These are phyloP conservation scores for Phrynocephalus vlangalii DNA, from an alignment of 2,797 vertebrate species.

Conservation along the genomic window DNA sequence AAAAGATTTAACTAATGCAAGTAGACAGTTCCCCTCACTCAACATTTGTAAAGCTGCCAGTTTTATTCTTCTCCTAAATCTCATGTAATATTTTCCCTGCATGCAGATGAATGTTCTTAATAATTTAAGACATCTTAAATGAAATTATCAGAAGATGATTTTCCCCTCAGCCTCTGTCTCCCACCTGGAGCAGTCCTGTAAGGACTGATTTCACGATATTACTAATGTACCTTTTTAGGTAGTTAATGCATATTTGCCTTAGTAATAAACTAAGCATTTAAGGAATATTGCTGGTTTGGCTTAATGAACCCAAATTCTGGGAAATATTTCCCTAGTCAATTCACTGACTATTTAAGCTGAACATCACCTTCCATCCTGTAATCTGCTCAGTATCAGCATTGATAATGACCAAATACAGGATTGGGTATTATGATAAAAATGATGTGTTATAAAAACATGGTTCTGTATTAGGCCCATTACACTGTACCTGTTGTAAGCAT, in stretches of 20 bases:
- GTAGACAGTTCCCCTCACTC: not conserved
- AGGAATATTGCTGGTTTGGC: conserved; percentile 56
- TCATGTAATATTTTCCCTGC: not conserved
- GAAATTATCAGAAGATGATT: conserved; percentile 58
- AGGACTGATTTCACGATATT: conserved; percentile 47
- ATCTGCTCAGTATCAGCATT: conserved; percentile 14
- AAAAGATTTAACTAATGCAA: conserved; percentile 29
- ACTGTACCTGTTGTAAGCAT: too few relatives aligned
- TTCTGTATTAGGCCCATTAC: too few relatives aligned
- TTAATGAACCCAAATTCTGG: conserved; percentile 51
- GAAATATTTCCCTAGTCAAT: conserved; percentile 52
- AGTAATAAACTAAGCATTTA: conserved; percentile 42
- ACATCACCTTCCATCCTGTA: conserved; percentile 33
- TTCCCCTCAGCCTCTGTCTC: conserved; percentile 50
- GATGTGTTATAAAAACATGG: too few relatives aligned
- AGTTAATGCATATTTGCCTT: conserved; percentile 56
- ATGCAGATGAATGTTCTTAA: conserved; percentile 19
- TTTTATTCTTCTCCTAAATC: not conserved
- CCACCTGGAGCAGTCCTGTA: conserved; percentile 50
- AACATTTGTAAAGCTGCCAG: not conserved
- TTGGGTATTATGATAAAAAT: not conserved
- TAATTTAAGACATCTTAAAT: conserved; percentile 10
- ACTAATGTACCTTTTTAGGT: conserved; percentile 43
- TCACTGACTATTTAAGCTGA: conserved; percentile 34
- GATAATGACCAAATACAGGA: not conserved